Percentiles rank a stretch among this genome's conserved stretches.
Conservation (phyloP, 2,797 vertebrate genomes). For the Cyprinella venusta region DNA sequence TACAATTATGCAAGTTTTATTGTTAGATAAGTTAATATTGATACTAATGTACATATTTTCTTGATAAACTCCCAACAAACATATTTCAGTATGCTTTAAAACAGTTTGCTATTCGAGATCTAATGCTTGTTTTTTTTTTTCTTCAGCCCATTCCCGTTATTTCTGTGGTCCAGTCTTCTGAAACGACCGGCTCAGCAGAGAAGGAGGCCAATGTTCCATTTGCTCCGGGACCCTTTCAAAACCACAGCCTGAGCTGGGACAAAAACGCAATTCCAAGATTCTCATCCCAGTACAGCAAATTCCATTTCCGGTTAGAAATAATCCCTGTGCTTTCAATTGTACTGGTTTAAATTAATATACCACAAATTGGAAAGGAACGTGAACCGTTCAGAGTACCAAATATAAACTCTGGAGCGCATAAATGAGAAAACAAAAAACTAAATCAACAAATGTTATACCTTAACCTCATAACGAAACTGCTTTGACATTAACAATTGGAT, state of each 20-base stretch:
- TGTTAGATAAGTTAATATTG: not conserved
- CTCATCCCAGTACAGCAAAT: slow-evolving; percentile 46
- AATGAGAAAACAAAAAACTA: not conserved
- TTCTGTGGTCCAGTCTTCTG: slow-evolving; percentile 43
- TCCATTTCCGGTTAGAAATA: slow-evolving; percentile 65
- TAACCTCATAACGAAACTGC: not conserved
- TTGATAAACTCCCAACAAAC: not conserved
- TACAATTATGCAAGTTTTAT: not conserved
- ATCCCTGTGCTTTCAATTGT: not conserved
- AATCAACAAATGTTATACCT: not conserved
- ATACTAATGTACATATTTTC: not conserved
- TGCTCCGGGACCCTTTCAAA: slow-evolving; percentile 55
- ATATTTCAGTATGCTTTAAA: slow-evolving; percentile 2
- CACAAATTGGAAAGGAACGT: not conserved
- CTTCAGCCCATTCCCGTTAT: slow-evolving; percentile 68
- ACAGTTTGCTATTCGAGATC: not conserved
- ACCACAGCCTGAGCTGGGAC: slow-evolving; percentile 57
- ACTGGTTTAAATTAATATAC: not conserved
- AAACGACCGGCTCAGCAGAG: not conserved
- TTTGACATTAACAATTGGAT: not conserved
- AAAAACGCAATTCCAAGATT: slow-evolving; percentile 55
- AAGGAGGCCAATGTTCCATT: slow-evolving; percentile 35
- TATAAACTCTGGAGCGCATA: not conserved
- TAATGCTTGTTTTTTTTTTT: slow-evolving; percentile 16
- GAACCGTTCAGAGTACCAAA: not conserved